These are phyloP conservation scores for Diuraphis noxia DNA, from an alignment of 1,140 invertebrate genomes.

Conservation along the genomic window DNA sequence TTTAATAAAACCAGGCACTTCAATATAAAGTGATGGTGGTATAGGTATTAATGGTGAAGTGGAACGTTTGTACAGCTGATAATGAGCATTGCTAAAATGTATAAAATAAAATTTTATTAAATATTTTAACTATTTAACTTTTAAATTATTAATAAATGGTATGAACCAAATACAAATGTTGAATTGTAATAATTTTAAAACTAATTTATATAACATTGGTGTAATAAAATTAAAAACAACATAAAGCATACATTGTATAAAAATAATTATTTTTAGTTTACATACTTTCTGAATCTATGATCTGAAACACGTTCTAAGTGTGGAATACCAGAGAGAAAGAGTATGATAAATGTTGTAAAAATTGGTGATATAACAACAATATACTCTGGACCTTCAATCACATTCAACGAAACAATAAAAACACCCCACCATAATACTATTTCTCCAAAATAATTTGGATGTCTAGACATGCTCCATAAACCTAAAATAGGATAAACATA, in stretches of 20 bases:
- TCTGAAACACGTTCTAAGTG: slow-evolving; percentile 82
- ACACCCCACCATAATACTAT: slow-evolving; percentile 93
- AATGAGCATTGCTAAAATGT: slow-evolving; percentile 73
- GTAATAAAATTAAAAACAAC: neutral
- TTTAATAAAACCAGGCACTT: slow-evolving; percentile 80
- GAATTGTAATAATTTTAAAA: neutral
- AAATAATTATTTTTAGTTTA: slow-evolving; percentile 55
- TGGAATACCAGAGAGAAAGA: slow-evolving; percentile 86
- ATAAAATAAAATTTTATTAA: slow-evolving; percentile 54
- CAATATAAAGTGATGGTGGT: slow-evolving; percentile 79
- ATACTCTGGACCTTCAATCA: slow-evolving; percentile 80
- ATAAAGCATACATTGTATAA: neutral
- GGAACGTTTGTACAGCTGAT: slow-evolving; percentile 81
- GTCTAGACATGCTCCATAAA: slow-evolving; percentile 85
- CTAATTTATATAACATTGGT: neutral
- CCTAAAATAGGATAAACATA: slow-evolving; percentile 63
- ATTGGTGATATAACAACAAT: slow-evolving; percentile 83
- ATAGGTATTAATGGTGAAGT: slow-evolving; percentile 87
- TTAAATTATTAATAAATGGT: neutral
- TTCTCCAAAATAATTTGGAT: slow-evolving; percentile 96
- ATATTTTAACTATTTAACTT: neutral
- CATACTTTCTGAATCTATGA: slow-evolving; percentile 84
- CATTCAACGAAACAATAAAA: slow-evolving; percentile 84
- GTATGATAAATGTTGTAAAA: slow-evolving; percentile 84
- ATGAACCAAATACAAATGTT: neutral